Conservation (phyloP, 2,797 vertebrate genomes). For the Anisognathus igniventris region DNA sequence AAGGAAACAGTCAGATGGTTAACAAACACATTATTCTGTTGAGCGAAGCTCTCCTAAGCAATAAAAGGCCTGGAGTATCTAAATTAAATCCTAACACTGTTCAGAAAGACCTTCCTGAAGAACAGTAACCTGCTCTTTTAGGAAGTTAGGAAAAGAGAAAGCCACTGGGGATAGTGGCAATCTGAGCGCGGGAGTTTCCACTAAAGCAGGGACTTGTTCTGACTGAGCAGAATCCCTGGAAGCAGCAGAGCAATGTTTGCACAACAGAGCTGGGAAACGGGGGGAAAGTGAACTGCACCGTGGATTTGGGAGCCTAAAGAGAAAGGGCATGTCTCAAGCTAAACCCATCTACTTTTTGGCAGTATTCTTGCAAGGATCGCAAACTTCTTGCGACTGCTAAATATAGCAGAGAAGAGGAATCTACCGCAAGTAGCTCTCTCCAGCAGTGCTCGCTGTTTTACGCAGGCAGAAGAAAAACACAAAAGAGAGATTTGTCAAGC, state of each 20-base stretch:
- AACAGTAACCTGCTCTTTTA: background rate
- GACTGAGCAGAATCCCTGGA: background rate
- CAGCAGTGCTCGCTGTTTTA: background rate
- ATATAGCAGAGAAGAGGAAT: conserved; percentile 24
- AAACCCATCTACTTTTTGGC: conserved; percentile 21
- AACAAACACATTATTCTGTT: background rate
- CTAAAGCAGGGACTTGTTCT: background rate
- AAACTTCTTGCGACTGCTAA: conserved; percentile 17
- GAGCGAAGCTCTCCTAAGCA: background rate
- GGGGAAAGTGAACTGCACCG: background rate
- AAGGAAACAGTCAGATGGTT: background rate
- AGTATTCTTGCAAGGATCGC: background rate
- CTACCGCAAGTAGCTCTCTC: background rate
- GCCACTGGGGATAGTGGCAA: background rate
- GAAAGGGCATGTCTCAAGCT: background rate
- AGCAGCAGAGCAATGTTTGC: background rate
- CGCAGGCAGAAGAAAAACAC: background rate
- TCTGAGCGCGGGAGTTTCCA: background rate
- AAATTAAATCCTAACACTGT: background rate
- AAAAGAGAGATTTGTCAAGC: background rate
- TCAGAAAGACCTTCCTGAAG: background rate
- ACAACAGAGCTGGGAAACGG: background rate
- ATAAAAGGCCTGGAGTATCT: background rate
- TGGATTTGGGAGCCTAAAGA: background rate
- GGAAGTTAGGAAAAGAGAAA: background rate